These are phyloP conservation scores for Epiblema foenella DNA, from an alignment of 2,888 invertebrate species.

Conservation along the genomic window DNA sequence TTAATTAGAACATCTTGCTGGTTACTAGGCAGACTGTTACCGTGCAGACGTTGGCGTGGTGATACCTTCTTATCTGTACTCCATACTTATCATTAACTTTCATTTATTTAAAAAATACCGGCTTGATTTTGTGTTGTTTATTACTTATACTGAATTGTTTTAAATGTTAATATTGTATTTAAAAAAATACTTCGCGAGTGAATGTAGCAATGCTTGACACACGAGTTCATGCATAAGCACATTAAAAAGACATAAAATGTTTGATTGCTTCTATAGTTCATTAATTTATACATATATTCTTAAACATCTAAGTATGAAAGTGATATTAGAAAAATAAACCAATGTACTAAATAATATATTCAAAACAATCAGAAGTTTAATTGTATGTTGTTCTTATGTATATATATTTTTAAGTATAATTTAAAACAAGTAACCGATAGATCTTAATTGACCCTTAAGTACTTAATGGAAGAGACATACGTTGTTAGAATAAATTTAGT, in stretches of 20 bases:
- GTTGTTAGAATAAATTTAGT: no score
- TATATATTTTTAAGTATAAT: no score
- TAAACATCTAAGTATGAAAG: no score
- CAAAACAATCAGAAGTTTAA: no score
- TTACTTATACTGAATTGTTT: background rate
- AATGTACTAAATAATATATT: no score
- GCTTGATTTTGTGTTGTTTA: background rate
- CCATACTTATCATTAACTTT: background rate
- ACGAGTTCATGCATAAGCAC: no score
- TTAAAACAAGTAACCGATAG: no score
- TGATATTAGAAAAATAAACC: no score
- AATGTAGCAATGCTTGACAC: constrained; percentile 4
- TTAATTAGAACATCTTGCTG: constrained; percentile 19
- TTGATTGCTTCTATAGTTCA: constrained; percentile 6
- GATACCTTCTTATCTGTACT: constrained; percentile 5
- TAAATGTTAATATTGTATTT: background rate
- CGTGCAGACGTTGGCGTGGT: constrained; percentile 2
- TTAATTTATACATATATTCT: background rate
- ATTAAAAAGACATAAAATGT: constrained; percentile 26
- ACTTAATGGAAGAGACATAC: no score
- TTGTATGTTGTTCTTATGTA: no score
- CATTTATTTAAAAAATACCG: background rate
- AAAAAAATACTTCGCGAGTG: background rate
- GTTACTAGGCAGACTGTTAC: constrained; percentile 27
- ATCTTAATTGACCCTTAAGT: no score